These are phyloP conservation scores for Lichenostomus cassidix DNA, from an alignment of 2,113 vertebrate genomes.

Conservation along the genomic window DNA sequence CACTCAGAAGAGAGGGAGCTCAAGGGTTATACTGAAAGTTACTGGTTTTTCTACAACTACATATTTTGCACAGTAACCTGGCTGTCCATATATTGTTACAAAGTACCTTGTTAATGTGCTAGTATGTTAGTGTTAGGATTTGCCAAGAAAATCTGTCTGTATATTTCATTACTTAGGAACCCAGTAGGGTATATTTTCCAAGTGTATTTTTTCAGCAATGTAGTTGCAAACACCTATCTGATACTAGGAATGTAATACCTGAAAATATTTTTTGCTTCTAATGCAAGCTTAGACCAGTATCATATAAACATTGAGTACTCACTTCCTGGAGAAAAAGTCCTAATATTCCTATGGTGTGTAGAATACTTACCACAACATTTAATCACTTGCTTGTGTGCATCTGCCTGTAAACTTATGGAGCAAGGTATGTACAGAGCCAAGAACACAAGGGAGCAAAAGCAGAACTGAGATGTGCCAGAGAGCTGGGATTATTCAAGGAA, in stretches of 20 bases:
- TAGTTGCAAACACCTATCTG: background rate
- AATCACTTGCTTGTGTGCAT: background rate
- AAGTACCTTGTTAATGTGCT: slow-evolving; percentile 49
- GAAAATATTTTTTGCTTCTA: background rate
- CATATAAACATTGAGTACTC: background rate
- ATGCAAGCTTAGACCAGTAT: background rate
- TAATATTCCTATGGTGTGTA: background rate
- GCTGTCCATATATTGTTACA: background rate
- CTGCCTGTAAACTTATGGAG: background rate
- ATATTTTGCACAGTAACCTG: background rate
- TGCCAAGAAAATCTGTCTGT: slow-evolving; percentile 39
- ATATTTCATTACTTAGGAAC: slow-evolving; percentile 17
- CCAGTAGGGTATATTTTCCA: background rate
- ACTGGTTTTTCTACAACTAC: background rate
- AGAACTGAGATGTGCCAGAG: background rate
- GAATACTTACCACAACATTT: background rate
- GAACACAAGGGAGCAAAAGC: background rate
- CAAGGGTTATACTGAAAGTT: background rate
- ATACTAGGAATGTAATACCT: background rate
- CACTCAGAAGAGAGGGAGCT: background rate
- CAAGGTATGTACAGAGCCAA: background rate
- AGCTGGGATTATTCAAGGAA: background rate
- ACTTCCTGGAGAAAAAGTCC: background rate
- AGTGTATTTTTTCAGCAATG: background rate
- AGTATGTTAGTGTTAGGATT: slow-evolving; percentile 41